Evolutionary conservation across 1,140 invertebrate genomes (phyloP).

Genomic region (Trypoxylus dichotomus): DNA sequence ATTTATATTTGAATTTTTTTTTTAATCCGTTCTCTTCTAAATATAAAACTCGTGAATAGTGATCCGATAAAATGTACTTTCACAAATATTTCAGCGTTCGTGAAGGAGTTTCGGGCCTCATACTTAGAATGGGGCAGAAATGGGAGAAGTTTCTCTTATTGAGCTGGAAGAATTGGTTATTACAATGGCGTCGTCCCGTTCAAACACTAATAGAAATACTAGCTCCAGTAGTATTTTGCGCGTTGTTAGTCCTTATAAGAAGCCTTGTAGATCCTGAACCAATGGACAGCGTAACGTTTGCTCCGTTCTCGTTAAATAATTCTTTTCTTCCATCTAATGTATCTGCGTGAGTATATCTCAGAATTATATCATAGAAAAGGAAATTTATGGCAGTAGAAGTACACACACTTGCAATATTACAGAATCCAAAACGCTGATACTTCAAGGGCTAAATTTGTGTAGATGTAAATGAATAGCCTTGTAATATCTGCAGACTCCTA

Average conservation of each 20-base stretch:
- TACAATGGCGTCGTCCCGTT: conserved; percentile 73
- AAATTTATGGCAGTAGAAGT: too few species aligned
- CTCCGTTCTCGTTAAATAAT: not conserved
- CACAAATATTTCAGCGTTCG: not conserved
- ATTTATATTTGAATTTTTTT: too few species aligned
- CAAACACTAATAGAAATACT: conserved; percentile 73
- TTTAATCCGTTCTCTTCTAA: too few species aligned
- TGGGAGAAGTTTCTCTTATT: conserved; percentile 67
- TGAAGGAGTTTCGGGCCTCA: not conserved
- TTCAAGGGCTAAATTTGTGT: too few species aligned
- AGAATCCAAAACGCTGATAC: too few species aligned
- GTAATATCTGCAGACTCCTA: too few species aligned
- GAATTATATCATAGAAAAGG: too few species aligned
- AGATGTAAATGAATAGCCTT: too few species aligned
- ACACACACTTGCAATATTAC: too few species aligned
- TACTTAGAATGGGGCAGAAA: conserved; percentile 39
- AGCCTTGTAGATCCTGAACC: conserved; percentile 55
- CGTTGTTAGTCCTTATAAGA: conserved; percentile 68
- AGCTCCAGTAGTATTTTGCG: conserved; percentile 68
- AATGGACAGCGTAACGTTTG: not conserved
- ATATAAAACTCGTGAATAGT: too few species aligned
- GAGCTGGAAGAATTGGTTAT: conserved; percentile 83
- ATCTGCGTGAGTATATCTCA: not conserved
- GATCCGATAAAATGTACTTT: not conserved
- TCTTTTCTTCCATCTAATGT: conserved; percentile 1